A percentile compares a stretch with the other conserved stretches of the same genome.
phyloP scores from a whole-genome alignment of 2,113 vertebrate genomes.

The Calypte anna region DNA sequence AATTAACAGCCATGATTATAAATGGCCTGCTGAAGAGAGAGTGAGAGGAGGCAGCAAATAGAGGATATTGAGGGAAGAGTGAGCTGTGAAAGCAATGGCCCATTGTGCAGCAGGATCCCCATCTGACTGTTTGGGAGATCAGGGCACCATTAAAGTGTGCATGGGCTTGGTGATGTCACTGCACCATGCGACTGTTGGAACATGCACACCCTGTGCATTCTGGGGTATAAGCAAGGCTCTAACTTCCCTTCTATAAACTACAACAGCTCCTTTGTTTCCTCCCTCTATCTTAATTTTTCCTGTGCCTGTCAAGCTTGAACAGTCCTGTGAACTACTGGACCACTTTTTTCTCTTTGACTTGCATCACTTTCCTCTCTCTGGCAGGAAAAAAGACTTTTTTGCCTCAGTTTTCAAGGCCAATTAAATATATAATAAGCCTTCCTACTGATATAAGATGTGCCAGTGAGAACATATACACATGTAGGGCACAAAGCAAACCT shows the following conservation, averaged over 20 bases:
- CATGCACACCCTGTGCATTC: accelerated
- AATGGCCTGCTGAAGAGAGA: not conserved
- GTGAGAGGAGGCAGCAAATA: not conserved
- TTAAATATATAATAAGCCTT: not conserved
- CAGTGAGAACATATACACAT: not conserved
- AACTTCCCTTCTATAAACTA: not conserved
- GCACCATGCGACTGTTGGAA: accelerated
- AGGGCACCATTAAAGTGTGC: not conserved
- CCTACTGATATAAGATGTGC: not conserved
- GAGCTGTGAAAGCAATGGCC: not conserved
- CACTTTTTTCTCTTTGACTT: not conserved
- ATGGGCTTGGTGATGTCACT: no score
- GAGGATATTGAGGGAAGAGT: not conserved
- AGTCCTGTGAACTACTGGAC: not conserved
- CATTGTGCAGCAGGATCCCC: not conserved
- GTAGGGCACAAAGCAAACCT: not conserved
- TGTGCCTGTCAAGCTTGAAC: not conserved
- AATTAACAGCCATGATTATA: not conserved
- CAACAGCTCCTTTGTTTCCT: not conserved
- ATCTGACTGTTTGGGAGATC: not conserved
- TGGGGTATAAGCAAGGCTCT: not conserved
- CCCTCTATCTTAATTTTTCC: not conserved
- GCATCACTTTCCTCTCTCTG: not conserved
- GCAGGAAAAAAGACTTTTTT: not conserved
- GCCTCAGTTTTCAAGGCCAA: not conserved